Evolutionary conservation across 2,113 vertebrate species (phyloP), one percentile per base, ranked within the genome.

Genomic region (Osmerus eperlanus): DNA sequence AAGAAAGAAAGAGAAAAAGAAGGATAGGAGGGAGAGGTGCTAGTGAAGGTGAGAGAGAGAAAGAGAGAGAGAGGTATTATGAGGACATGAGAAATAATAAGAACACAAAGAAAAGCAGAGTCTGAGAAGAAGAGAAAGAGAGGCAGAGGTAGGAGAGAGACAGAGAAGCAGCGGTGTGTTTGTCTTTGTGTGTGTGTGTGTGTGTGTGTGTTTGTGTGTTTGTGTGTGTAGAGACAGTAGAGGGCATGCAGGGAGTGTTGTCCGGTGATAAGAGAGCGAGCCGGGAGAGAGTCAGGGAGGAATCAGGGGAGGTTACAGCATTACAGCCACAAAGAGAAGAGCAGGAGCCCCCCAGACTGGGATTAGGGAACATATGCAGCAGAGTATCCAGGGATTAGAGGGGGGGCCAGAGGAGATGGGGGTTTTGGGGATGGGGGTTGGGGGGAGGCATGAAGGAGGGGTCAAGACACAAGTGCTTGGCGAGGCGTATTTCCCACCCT

Each of bases 351-450:
- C 86, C 87, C 90, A 84, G 89, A 84, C 84, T 78, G 62, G 89
- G 90, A 92, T 92, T 92, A 91, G 85, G 86, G 86, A 90, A 89
- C 88, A 86, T 87, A 89, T 89, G 89, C 85, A 78, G 85, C 75
- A 76, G 84, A 88, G 87, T 84, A 87, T 88, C 56, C 70, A 87
- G 78, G 88, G 90, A 91, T 91, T 91, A 89, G 79, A 74, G 85
- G 41, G 72, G 86, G 78, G 74, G 84, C 61, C n/a, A 71, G 71
- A 79, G 67, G 65, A 84, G 79, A 87, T 77, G 84, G 85, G 79
- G 85, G 83, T 87, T 88, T 89, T 71, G 72, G 79, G 83, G 77
- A 81, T 47, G 32, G 32, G 7, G 55, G 70, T 14, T 23, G 25
- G 56, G 13, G 36, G 5, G 70, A 70, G 67, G 36, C 77, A 74